These are phyloP conservation scores for Lacanobia oleracea DNA, from an alignment of 2,888 invertebrate genomes.

Conservation along the genomic window DNA sequence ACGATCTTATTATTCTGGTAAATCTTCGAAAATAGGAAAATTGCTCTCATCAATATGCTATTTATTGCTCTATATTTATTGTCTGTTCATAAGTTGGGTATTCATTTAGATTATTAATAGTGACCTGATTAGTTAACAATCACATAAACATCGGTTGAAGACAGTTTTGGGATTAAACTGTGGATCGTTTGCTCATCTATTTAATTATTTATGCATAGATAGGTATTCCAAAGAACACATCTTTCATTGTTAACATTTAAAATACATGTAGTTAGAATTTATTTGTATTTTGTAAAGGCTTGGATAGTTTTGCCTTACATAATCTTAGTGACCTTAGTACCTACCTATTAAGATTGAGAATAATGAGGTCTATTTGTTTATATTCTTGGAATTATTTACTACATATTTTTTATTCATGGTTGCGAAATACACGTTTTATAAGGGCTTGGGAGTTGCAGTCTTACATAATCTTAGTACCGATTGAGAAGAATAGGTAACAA, in stretches of 20 bases:
- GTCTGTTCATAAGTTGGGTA: background rate
- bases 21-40: background rate
- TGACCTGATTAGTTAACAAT: background rate
- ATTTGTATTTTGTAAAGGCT: background rate
- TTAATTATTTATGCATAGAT: background rate
- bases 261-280: background rate
- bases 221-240: background rate
- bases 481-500: no score
- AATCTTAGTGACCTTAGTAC: background rate
- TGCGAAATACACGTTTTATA: no score
- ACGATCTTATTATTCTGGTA: slow-evolving; percentile 3
- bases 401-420: background rate
- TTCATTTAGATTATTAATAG: background rate
- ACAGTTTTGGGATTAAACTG: background rate
- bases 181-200: background rate
- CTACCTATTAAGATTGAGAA: background rate
- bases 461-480: no score
- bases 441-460: no score
- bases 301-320: background rate
- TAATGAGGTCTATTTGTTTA: no score
- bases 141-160: background rate
- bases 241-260: background rate
- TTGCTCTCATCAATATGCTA: background rate
- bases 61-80: background rate
- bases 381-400: no score